Evolutionary conservation across 2,888 invertebrate genomes (phyloP).

Genomic region (Ligdia adustata): DNA sequence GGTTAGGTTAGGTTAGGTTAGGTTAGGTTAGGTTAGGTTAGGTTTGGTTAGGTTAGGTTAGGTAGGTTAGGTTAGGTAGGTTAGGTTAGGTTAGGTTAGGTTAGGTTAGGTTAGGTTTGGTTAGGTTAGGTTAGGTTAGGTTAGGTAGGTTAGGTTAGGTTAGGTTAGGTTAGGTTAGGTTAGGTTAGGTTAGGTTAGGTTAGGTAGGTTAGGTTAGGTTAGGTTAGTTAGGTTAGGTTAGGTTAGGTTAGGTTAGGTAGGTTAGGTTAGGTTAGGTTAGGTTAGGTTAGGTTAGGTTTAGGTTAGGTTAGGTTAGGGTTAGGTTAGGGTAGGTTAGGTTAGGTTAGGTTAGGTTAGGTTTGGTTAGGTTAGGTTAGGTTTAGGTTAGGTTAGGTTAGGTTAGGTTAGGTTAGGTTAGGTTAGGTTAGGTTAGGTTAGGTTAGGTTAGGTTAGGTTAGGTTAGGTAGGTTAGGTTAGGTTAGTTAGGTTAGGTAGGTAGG

Average conservation of each 20-base stretch:
- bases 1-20: constrained; percentile 29
- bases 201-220: not conserved
- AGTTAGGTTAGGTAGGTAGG: constrained; percentile 38
- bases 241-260: constrained; percentile 40
- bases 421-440: constrained; percentile 35
- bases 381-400: constrained; percentile 35
- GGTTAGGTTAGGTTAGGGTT: no score
- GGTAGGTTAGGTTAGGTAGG: no score
- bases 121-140: constrained; percentile 30
- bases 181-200: constrained; percentile 29
- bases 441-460: constrained; percentile 33
- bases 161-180: constrained; percentile 36
- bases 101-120: constrained; percentile 32
- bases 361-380: constrained; percentile 35
- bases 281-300: no score
- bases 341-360: constrained; percentile 39
- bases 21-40: constrained; percentile 10
- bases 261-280: no score
- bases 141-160: no score
- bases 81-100: constrained; percentile 32
- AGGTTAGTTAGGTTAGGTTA: constrained; percentile 39
- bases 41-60: constrained; percentile 28
- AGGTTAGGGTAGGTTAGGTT: constrained; percentile 37
- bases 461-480: constrained; percentile 37
- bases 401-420: constrained; percentile 33